A percentile compares a stretch with the other conserved stretches of the same genome.
Conservation (phyloP, 2,113 vertebrate species). For the Myiozetetes cayanensis region DNA sequence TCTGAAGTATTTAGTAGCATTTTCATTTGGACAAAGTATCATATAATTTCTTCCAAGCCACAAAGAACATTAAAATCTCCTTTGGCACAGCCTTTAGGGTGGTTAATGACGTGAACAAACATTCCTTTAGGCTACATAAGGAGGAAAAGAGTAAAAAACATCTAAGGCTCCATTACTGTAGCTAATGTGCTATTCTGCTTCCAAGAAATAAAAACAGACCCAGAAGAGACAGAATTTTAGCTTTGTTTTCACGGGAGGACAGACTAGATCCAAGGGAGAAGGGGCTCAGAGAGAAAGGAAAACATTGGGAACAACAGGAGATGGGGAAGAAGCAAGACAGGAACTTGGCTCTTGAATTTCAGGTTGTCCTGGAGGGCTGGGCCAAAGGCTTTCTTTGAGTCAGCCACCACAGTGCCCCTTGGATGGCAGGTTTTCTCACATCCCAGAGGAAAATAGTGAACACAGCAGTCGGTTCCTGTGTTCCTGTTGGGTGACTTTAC, state of each 20-base stretch:
- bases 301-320: not conserved
- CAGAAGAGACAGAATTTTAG: not conserved
- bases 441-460: not conserved
- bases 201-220: not conserved
- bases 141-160: not conserved
- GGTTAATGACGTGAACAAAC: not conserved
- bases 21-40: not conserved
- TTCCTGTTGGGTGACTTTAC: not conserved
- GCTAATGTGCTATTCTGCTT: not conserved
- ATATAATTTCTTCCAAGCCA: not conserved
- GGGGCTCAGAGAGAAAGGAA: not conserved
- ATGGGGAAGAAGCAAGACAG: not conserved
- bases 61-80: not conserved
- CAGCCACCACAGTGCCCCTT: rapidly evolving
- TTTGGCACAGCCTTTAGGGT: not conserved
- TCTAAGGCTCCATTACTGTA: not conserved
- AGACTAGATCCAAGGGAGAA: not conserved
- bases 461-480: not conserved
- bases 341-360: not conserved
- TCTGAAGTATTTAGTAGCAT: not conserved
- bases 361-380: not conserved
- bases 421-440: not conserved
- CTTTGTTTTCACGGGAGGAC: not conserved
- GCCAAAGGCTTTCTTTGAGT: not conserved
- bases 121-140: not conserved